Evolutionary conservation across 2,888 invertebrate genomes (phyloP), one percentile per base, ranked within the genome.

Genomic region (Agriopis marginaria): DNA sequence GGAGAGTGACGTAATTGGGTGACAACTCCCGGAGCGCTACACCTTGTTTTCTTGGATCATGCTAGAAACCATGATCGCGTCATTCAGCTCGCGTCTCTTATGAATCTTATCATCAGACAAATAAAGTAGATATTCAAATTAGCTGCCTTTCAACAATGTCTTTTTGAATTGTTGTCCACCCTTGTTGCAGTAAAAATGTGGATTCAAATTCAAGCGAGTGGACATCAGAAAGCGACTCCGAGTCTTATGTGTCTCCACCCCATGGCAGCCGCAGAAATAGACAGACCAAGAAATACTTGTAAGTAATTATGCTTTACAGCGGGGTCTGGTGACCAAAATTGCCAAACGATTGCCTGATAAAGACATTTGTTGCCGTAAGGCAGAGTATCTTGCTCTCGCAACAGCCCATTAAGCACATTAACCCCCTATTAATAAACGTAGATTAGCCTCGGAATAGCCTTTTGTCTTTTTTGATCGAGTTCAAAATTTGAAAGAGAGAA

Each of bases 181-280:
- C 11, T 45, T 63, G 32, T 70, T 66, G 0, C 63, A 70, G 73
- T 14, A 68, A 50, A 51, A 56, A 49, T n/a, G 10, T 70, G 3
- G 79, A 76, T 6, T 82, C 86, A 1, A 82, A 82, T 3, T 86
- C 89, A 0, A 89, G 89, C 54, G 87, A 87, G 1, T 89, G 89
- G 87, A 87, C 87, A 0, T 89, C 91, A 0, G 87, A 86, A 4
- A 82, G 82, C 5, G 88, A 83, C 2, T 81, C 85, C 3, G 90
- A 81, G 0, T 64, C 82, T 0, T 89, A 76, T 49, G 80, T 89
- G 2, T 87, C 88, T 0, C 88, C 92, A 6, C 90, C 91, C 3
- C 85, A 88, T 42, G 82, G 86, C 32, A 32, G 32, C 8, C 79
- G 86, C 3, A 84, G 77, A 50, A 82, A 84, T 68, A 84, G 79